Evolutionary conservation across 2,113 vertebrate genomes (phyloP), one percentile per base, ranked within the genome.

Genomic region (Sceloporus tristichus): DNA sequence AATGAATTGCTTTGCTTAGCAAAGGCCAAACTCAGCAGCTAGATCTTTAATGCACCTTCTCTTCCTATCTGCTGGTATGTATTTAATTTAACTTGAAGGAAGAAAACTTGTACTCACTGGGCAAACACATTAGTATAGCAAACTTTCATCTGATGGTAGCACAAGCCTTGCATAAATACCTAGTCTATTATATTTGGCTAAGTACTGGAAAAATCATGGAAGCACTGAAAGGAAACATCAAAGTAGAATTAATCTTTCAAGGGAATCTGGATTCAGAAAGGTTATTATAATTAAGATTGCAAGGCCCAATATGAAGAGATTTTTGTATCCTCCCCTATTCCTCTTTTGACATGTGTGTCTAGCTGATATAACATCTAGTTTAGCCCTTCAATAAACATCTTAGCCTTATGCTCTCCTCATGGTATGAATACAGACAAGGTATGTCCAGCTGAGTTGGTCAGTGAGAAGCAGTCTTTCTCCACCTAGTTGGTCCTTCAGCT

Each of bases 91-190:
- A n/a, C 8, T 18, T 66, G 38, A 77, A 65, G 21, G 56, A 34
- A 65, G 70, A 9, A 65, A 11, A n/a, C 19, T 34, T 82, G 59
- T 40, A 82, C 27, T 73, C 34, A 53, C 1, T 65, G 54, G 53
- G 38, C 0, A 56, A 76, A 66, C 27, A 19, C 27, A 76, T 82
- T 82, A 75, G 38, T 48, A 34, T 19, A 79, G 23, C 75, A 87
- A 38, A 71, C 25, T 86, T 93, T 92, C 27, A 86, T 71, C 25
- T 86, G 87, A 38, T 10, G 13, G 13, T 5, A 40, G 34, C 82
- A 89, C 66, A 89, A 89, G 87, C 13, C 82, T 42, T 66, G 54
- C 83, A 5, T 91, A 0, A 66, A 56, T 40, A 85, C 42, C 54
- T 87, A 85, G 79, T 73, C 29, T 71, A 4, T 74, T 21, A 82